phyloP scores from a whole-genome alignment of 1,140 invertebrate species.

The Cydia amplana region DNA sequence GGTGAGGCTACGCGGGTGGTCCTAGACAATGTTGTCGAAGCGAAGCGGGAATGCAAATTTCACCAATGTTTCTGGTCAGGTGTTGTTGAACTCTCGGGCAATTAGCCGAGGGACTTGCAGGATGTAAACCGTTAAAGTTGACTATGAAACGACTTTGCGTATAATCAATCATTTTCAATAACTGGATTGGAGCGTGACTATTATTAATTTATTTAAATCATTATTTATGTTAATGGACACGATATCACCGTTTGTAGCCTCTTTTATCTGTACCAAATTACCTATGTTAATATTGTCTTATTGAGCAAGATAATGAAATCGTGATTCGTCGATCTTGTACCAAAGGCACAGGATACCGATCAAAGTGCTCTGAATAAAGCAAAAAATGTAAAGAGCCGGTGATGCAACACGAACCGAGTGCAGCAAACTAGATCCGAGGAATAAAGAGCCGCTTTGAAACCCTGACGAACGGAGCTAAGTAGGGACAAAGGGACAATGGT shows the following conservation, averaged over 20 bases:
- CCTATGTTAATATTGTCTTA: not conserved
- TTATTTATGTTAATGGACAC: not conserved
- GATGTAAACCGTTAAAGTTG: conserved; percentile 35
- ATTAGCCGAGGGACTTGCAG: conserved; percentile 37
- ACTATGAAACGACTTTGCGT: conserved; percentile 36
- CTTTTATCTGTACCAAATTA: not conserved
- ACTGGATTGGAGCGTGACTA: not conserved
- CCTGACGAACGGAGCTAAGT: conserved; percentile 62
- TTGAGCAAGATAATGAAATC: not conserved
- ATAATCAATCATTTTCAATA: conserved; percentile 19
- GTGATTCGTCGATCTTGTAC: conserved; percentile 10
- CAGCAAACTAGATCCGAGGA: conserved; percentile 62
- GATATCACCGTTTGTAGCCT: not conserved
- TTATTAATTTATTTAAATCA: not conserved
- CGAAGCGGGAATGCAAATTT: conserved; percentile 76
- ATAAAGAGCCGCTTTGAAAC: conserved; percentile 59
- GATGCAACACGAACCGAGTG: conserved; percentile 67
- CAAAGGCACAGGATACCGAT: conserved; percentile 40
- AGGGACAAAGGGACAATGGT: conserved; percentile 72
- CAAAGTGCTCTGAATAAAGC: conserved; percentile 44
- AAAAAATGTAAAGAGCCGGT: conserved; percentile 61
- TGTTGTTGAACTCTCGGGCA: conserved; percentile 49
- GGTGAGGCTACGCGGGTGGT: conserved; percentile 71
- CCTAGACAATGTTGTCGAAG: conserved; percentile 62
- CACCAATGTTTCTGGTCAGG: conserved; percentile 53